phyloP scores from a whole-genome alignment of 2,113 vertebrate species.

The Pleuronectes platessa region DNA sequence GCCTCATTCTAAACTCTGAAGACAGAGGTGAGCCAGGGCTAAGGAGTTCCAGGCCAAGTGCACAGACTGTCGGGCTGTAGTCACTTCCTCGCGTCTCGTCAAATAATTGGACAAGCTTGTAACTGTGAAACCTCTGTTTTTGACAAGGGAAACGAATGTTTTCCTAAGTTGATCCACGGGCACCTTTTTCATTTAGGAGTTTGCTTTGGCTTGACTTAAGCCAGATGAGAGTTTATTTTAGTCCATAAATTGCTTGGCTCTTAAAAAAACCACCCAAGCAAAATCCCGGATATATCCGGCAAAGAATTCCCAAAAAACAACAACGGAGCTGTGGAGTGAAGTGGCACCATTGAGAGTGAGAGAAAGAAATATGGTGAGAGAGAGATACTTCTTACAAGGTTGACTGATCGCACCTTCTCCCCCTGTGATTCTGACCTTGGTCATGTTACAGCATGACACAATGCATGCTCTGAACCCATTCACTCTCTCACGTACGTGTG shows the following conservation, averaged over 20 bases:
- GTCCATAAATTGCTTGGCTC: slow-evolving; percentile 77
- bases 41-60: slow-evolving; percentile 39
- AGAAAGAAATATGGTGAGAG: slow-evolving; percentile 54
- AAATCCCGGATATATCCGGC: slow-evolving; percentile 71
- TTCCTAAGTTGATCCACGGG: slow-evolving; percentile 72
- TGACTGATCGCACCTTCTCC: slow-evolving; percentile 51
- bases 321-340: slow-evolving; percentile 63
- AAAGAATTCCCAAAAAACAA: slow-evolving; percentile 75
- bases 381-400: slow-evolving; percentile 56
- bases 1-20: slow-evolving; percentile 32
- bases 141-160: slow-evolving; percentile 77
- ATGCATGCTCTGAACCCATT: slow-evolving; percentile 55
- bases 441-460: slow-evolving; percentile 53
- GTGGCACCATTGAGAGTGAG: slow-evolving; percentile 60
- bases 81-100: slow-evolving; percentile 60
- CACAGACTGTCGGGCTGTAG: slow-evolving; percentile 38
- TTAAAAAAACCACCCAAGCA: slow-evolving; percentile 79
- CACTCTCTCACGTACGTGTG: slow-evolving; percentile 48
- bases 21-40: slow-evolving; percentile 42
- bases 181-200: slow-evolving; percentile 75
- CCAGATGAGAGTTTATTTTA: slow-evolving; percentile 83
- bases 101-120: slow-evolving; percentile 60
- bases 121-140: slow-evolving; percentile 69
- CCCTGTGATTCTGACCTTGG: slow-evolving; percentile 50
- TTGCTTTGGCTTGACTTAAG: slow-evolving; percentile 80